phyloP scores from a whole-genome alignment of 1,140 invertebrate species.

The Drosophila nigromelanica region DNA sequence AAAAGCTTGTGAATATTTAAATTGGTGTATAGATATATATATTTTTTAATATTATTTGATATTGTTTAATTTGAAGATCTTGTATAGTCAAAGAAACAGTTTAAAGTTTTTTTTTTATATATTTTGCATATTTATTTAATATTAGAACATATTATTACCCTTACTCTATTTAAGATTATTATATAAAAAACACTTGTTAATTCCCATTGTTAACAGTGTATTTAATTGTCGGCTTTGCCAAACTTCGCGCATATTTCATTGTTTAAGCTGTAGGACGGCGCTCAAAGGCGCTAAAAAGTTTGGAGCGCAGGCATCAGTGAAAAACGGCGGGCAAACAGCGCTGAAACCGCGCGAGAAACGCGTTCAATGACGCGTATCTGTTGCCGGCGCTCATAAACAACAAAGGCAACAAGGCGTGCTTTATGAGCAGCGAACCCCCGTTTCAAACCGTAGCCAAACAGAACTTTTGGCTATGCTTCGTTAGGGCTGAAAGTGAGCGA shows the following conservation, averaged over 20 bases:
- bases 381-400: constrained; percentile 70
- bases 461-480: constrained; percentile 66
- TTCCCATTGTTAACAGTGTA: background rate
- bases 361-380: constrained; percentile 73
- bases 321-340: constrained; percentile 33
- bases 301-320: background rate
- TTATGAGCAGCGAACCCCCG: constrained; percentile 52
- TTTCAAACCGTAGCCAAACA: too few relatives aligned
- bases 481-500: constrained; percentile 69
- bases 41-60: too few relatives aligned
- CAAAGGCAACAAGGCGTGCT: constrained; percentile 75
- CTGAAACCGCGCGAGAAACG: constrained; percentile 57
- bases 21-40: background rate
- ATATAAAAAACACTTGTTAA: too few relatives aligned
- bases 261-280: constrained; percentile 7
- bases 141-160: too few relatives aligned
- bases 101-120: background rate
- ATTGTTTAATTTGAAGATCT: background rate
- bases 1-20: background rate
- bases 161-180: too few relatives aligned
- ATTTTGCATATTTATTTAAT: too few relatives aligned
- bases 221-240: background rate
- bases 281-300: constrained; percentile 44
- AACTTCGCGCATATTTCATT: background rate
- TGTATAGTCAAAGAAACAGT: too few relatives aligned